A percentile compares a stretch with the other conserved stretches of the same genome.
Conservation (phyloP, 1,140 invertebrate genomes). For the Ceratina calcarata region DNA sequence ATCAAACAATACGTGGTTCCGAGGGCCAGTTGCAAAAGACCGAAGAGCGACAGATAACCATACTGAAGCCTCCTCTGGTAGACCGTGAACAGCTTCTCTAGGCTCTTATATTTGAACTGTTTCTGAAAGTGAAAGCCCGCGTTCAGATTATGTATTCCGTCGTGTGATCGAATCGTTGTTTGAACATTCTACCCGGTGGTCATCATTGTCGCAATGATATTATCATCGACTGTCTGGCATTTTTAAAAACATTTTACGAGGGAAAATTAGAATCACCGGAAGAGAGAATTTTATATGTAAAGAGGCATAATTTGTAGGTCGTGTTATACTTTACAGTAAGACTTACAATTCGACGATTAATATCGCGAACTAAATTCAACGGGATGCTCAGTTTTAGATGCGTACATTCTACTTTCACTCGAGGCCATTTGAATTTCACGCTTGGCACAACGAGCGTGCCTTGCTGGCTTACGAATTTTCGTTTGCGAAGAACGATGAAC, state of each 20-base stretch:
- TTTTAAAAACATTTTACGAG: not conserved
- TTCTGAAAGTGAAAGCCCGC: slow-evolving; percentile 81
- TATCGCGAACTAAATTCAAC: not conserved
- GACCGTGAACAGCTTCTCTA: slow-evolving; percentile 86
- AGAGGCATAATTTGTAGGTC: too few relatives aligned
- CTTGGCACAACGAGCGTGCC: not conserved
- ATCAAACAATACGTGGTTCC: slow-evolving; percentile 83
- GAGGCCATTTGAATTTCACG: slow-evolving; percentile 13
- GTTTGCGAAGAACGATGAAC: not conserved
- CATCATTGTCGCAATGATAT: not conserved
- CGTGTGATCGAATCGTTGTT: slow-evolving; percentile 23
- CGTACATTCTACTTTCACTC: not conserved
- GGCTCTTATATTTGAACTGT: slow-evolving; percentile 86
- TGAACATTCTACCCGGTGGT: slow-evolving; percentile 27
- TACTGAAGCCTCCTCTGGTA: slow-evolving; percentile 89
- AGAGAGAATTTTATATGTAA: too few relatives aligned
- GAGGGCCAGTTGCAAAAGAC: slow-evolving; percentile 85
- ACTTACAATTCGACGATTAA: not conserved
- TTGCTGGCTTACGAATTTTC: not conserved
- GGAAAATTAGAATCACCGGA: too few relatives aligned
- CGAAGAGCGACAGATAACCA: slow-evolving; percentile 88
- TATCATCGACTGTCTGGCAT: not conserved
- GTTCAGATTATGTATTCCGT: slow-evolving; percentile 46
- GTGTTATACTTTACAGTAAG: not conserved
- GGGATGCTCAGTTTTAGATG: slow-evolving; percentile 2